phyloP scores from a whole-genome alignment of 2,888 invertebrate species.

The Adelognathus sp. region DNA sequence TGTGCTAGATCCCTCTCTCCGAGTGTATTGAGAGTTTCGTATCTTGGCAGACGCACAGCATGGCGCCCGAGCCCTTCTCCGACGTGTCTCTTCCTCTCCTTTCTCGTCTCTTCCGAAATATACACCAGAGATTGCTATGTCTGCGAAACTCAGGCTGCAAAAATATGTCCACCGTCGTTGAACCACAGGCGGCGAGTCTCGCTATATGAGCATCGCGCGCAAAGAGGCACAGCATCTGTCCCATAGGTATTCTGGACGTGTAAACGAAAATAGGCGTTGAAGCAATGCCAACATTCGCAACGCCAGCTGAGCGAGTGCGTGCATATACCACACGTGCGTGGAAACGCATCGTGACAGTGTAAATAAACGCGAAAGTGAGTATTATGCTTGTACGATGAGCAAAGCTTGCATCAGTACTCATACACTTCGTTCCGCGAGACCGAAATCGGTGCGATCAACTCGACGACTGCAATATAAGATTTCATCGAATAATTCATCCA shows the following conservation, averaged over 20 bases:
- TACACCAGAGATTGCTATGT: not conserved
- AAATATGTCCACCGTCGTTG: not conserved
- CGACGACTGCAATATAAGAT: not conserved
- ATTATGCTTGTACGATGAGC: slow-evolving; percentile 15
- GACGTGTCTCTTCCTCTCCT: too few relatives aligned
- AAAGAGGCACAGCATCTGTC: slow-evolving; percentile 58
- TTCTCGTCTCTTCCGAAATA: slow-evolving; percentile 15
- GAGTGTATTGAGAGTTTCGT: too few relatives aligned
- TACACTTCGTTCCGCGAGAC: not conserved
- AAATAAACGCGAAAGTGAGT: slow-evolving; percentile 46
- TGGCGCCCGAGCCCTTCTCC: too few relatives aligned
- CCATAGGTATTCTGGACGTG: slow-evolving; percentile 56
- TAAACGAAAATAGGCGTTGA: slow-evolving; percentile 74
- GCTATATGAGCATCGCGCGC: not conserved
- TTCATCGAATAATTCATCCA: not conserved
- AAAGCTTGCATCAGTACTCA: slow-evolving; percentile 1
- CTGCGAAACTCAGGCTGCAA: slow-evolving; percentile 3
- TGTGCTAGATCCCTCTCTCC: too few relatives aligned
- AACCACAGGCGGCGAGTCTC: not conserved
- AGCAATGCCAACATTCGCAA: slow-evolving; percentile 70
- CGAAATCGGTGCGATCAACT: not conserved
- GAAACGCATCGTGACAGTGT: slow-evolving; percentile 28
- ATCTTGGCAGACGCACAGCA: too few relatives aligned
- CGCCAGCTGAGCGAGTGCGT: slow-evolving; percentile 52
- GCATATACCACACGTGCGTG: slow-evolving; percentile 6